These are phyloP conservation scores for Digitonthophagus gazella DNA, from an alignment of 2,888 invertebrate genomes.

Conservation along the genomic window DNA sequence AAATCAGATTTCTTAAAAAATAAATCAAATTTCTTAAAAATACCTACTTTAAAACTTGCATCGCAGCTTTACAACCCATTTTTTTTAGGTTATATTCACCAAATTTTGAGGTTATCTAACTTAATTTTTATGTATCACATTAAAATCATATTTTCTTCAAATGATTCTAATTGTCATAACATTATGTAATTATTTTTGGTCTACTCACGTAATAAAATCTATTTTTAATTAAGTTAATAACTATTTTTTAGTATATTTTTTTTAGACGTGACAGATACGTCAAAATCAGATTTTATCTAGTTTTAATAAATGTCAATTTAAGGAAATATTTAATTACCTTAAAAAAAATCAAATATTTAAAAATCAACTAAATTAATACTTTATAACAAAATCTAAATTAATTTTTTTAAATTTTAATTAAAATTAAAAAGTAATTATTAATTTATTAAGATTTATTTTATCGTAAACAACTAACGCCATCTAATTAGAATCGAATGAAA, in stretches of 20 bases:
- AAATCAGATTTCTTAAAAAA: too few relatives aligned
- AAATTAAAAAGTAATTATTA: too few relatives aligned
- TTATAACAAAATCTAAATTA: too few relatives aligned
- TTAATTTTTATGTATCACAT: neutral
- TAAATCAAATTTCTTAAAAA: conserved; percentile 18
- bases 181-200: neutral
- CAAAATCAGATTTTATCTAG: neutral
- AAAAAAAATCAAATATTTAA: too few relatives aligned
- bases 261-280: neutral
- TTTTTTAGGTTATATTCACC: conserved; percentile 39
- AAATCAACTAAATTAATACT: neutral
- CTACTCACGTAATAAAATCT: neutral
- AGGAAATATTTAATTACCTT: too few relatives aligned
- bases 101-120: neutral
- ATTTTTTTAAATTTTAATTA: too few relatives aligned
- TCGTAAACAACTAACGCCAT: too few relatives aligned
- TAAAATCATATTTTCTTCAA: neutral
- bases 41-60: conserved; percentile 70
- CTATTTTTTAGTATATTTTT: neutral
- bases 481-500: too few relatives aligned
- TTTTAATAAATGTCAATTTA: too few relatives aligned
- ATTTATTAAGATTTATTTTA: too few relatives aligned
- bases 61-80: conserved; percentile 75
- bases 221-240: neutral
- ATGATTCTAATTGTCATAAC: neutral